Evolutionary conservation across 1,140 invertebrate species (phyloP), one percentile per base, ranked within the genome.

Genomic region (Brachionus asplanchnoidis): DNA sequence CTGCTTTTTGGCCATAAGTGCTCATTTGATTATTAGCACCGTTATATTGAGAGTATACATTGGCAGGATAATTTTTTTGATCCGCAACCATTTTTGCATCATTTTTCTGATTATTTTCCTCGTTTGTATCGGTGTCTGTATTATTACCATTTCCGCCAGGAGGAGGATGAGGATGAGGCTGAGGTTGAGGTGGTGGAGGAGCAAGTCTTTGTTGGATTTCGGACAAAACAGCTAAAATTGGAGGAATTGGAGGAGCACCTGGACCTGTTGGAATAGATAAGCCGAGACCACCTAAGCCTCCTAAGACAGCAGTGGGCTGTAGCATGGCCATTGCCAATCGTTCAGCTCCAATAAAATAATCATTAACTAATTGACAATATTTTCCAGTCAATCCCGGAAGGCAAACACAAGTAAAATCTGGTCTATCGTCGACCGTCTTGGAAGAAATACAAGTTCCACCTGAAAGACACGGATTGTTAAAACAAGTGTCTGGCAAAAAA

Each of bases 341-440:
- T 26, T 82, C 53, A 60, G 79, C 79, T 7, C 79, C 79, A 14
- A 82, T 7, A 26, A 82, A 82, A 65, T 65, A 82, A 65, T 60
- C 65, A 56, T 82, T 82, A 36, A 68, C 65, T 9, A 82, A 44
- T n/a, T 82, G 79, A 14, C 79, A 82, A 44, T 84, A 68, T 46
- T 84, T 68, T 28, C 96, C 96, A 32, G 92, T 92, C 91, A 95
- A 97, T 5, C 96, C 96, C 85, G 93, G 90, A 85, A 93, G 90
- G 90, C 97, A 99, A 87, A 94, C 92, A 91, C 97, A 99, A 26
- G 42, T 82, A 68, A 82, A 82, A 65, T 82, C 79, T 40, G 79
- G 79, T 46, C 79, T 36, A 65, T 82, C 79, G 42, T 82, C 79
- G 32, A 82, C 42, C 20, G 79, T 82, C 23, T 44, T 42, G 17